A percentile compares a stretch with the other conserved stretches of the same genome.
Evolutionary conservation across 92 coral and sea anemone species (phyloP).

Genomic region (Micromussa lordhowensis): DNA sequence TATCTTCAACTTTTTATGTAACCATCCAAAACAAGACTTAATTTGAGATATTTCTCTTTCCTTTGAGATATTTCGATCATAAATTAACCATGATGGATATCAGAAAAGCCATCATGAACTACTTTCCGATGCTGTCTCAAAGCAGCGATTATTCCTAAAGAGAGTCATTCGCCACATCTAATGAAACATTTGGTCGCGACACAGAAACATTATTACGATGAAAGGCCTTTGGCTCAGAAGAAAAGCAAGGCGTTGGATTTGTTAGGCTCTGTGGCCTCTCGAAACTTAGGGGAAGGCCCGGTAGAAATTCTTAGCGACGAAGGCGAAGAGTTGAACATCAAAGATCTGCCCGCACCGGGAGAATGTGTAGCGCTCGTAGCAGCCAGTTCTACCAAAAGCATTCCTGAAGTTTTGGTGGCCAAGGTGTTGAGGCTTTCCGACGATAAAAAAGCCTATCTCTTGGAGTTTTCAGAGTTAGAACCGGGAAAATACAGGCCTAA

Average conservation of each 20-base stretch:
- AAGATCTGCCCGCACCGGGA: not conserved
- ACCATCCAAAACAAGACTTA: too few relatives aligned
- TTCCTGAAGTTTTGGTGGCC: slow-evolving; percentile 13
- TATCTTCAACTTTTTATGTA: too few relatives aligned
- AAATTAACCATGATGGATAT: not conserved
- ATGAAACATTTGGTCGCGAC: slow-evolving; percentile 39
- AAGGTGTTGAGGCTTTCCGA: slow-evolving; percentile 15
- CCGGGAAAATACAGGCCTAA: not conserved
- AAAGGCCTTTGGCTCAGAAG: too few relatives aligned
- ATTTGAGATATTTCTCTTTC: too few relatives aligned
- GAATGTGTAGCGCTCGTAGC: too few relatives aligned
- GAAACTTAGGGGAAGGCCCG: not conserved
- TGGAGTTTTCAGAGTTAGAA: slow-evolving; percentile 13
- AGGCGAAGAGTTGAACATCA: not conserved
- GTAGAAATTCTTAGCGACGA: not conserved
- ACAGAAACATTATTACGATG: slow-evolving; percentile 15
- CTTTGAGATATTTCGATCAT: too few relatives aligned
- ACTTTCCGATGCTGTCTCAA: not conserved
- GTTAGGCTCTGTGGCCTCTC: not conserved
- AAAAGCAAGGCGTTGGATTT: slow-evolving; percentile 13
- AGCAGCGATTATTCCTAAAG: not conserved
- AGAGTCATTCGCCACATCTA: slow-evolving; percentile 33
- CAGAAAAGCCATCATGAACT: not conserved
- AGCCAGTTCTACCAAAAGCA: slow-evolving; percentile 1
- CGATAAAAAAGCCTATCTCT: slow-evolving; percentile 9